phyloP scores from a whole-genome alignment of 2,888 invertebrate species.

The Drosophila yooni region DNA sequence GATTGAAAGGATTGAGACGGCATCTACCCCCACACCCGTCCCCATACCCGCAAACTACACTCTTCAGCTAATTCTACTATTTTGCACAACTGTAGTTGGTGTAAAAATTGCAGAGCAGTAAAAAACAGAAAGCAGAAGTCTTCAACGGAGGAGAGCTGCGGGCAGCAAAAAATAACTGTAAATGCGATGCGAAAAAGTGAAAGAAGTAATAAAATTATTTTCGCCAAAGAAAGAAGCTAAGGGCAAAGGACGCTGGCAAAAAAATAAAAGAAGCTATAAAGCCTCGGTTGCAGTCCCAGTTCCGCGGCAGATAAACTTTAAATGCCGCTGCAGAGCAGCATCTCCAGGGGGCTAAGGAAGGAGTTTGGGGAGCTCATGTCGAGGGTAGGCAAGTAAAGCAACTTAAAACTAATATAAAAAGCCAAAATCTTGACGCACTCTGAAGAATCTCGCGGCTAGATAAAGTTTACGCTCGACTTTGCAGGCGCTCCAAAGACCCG shows the following conservation, averaged over 20 bases:
- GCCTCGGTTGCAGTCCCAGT: conserved; percentile 41
- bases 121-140: background rate
- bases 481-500: conserved; percentile 20
- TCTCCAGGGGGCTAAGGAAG: conserved; percentile 6
- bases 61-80: conserved; percentile 5
- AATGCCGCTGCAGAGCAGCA: conserved; percentile 61
- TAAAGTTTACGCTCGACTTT: conserved; percentile 74
- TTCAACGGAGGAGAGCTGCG: background rate
- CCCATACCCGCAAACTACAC: background rate
- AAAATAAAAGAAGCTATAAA: conserved; percentile 44
- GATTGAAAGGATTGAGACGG: conserved; percentile 1
- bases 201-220: conserved; percentile 81
- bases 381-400: conserved; percentile 27
- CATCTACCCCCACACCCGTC: fast-evolving
- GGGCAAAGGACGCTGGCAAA: conserved; percentile 38
- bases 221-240: conserved; percentile 63
- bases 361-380: background rate
- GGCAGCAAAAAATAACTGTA: conserved; percentile 26
- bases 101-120: conserved; percentile 34
- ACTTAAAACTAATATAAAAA: conserved; percentile 76
- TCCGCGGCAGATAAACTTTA: conserved; percentile 73
- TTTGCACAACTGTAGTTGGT: conserved; percentile 31
- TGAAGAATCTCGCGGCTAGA: conserved; percentile 41
- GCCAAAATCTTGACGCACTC: conserved; percentile 62
- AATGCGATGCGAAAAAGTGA: conserved; percentile 44